Conservation (phyloP, 2,797 vertebrate genomes). For the Streptopelia turtur region DNA sequence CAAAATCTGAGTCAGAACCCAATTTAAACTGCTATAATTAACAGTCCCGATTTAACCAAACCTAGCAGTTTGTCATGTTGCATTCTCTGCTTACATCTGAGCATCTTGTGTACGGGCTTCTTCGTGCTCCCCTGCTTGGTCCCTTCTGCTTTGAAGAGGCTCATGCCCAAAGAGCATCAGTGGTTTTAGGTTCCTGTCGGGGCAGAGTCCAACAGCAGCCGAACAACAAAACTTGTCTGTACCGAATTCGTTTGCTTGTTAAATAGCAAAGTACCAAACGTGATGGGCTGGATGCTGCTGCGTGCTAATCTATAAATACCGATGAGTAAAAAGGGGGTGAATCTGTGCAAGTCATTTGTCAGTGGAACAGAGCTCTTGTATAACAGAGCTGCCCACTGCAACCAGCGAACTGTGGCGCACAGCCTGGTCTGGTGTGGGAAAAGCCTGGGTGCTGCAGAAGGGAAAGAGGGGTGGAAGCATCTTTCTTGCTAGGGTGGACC, state of each 20-base stretch:
- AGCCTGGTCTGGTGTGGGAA: accelerated
- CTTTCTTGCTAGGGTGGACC: not conserved
- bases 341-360: not conserved
- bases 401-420: not conserved
- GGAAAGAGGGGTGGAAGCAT: not conserved
- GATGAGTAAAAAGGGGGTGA: constrained; percentile 6
- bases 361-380: not conserved
- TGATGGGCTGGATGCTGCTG: not conserved
- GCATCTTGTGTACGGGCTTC: constrained; percentile 36
- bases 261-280: constrained; percentile 38
- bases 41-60: constrained; percentile 67
- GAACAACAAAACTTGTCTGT: not conserved
- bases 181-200: not conserved
- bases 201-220: not conserved
- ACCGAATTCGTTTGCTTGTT: not conserved
- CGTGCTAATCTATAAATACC: constrained; percentile 25
- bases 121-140: not conserved
- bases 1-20: constrained; percentile 71
- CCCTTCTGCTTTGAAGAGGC: not conserved
- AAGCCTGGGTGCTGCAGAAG: not conserved
- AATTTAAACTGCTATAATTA: constrained; percentile 75
- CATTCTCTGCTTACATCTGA: constrained; percentile 40
- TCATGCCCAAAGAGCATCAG: not conserved
- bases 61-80: constrained; percentile 66
- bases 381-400: not conserved